Evolutionary conservation across 2,113 vertebrate species (phyloP), one percentile per base, ranked within the genome.

Genomic region (Empidonax alnorum): DNA sequence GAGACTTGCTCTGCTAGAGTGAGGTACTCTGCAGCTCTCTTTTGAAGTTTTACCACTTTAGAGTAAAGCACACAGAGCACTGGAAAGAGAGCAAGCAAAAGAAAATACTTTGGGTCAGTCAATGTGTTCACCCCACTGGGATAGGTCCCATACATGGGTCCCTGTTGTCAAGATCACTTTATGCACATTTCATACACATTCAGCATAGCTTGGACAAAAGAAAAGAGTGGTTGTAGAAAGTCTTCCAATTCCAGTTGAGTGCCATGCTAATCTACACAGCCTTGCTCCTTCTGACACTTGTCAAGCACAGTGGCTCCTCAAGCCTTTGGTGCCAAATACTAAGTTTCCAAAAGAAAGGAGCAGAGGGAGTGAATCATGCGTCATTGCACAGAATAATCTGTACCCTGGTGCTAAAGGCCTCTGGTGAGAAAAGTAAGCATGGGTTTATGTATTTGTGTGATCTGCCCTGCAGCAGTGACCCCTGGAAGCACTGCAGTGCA

Each of bases 371-470:
- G 31, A 75, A 52, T 61, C 12, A 23, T 62, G n/a, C 73, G 18
- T 83, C n/a, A 44, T 91, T 65, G 33, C 28, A 76, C 10, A 77
- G 63, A 75, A 90, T 93, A 90, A 61, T 75, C 44, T 68, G 65
- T 69, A 87, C 82, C 58, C 75, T 81, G 27, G 8, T 84, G 59
- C 76, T 86, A 61, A 75, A 90, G 59, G 23, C 39, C n/a, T 90
- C 65, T 90, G 33, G 80, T 94, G 67, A 90, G 88, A 55, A 89
- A 92, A 92, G 37, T 12, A 55, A 95, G 42, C 52, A 28, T 3
- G 50, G 1, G 11, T 77, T 84, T 77, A 42, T 84, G 79, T 59
- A 23, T 93, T 90, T 92, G 47, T 30, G 24, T 68, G 76, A 86
- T 59, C 30, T 84, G 68, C 55, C 84, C 76, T 90, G 61, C 72